Evolutionary conservation across 2,797 vertebrate genomes (phyloP).

Genomic region (Tangara arthus): DNA sequence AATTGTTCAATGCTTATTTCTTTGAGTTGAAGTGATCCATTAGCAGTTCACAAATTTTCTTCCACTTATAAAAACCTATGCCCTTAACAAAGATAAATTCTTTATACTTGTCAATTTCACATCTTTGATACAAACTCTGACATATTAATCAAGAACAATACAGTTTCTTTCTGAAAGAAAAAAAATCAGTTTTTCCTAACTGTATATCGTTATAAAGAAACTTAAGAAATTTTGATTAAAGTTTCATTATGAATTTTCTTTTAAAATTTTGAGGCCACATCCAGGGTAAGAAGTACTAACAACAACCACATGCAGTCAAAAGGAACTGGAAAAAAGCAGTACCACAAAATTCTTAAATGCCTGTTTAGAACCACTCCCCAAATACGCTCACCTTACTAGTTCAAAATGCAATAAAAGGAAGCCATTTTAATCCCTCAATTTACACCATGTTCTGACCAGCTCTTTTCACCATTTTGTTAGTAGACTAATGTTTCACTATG

Average conservation of each 20-base stretch:
- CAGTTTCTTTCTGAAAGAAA: neutral
- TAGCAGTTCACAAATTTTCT: neutral
- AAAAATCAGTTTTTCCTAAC: neutral
- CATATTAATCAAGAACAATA: neutral
- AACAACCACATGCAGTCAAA: neutral
- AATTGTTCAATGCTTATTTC: neutral
- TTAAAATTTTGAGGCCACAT: neutral
- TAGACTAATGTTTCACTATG: rapidly evolving
- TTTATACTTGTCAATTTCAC: neutral
- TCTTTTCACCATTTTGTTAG: neutral
- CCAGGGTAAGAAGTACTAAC: neutral
- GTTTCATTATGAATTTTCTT: neutral
- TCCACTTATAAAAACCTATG: neutral
- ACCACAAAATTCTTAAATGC: neutral
- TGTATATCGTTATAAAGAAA: neutral
- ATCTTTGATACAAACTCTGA: neutral
- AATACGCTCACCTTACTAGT: neutral
- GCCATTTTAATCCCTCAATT: neutral
- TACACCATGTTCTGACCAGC: neutral
- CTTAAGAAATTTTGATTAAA: neutral
- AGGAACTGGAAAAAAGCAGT: neutral
- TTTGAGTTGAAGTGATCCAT: neutral
- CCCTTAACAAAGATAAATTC: neutral
- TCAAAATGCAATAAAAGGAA: neutral
- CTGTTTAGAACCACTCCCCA: neutral